Percentiles rank a stretch among this genome's conserved stretches.
Conservation (phyloP, 2,797 vertebrate genomes). For the Pithecia hirsuta region DNA sequence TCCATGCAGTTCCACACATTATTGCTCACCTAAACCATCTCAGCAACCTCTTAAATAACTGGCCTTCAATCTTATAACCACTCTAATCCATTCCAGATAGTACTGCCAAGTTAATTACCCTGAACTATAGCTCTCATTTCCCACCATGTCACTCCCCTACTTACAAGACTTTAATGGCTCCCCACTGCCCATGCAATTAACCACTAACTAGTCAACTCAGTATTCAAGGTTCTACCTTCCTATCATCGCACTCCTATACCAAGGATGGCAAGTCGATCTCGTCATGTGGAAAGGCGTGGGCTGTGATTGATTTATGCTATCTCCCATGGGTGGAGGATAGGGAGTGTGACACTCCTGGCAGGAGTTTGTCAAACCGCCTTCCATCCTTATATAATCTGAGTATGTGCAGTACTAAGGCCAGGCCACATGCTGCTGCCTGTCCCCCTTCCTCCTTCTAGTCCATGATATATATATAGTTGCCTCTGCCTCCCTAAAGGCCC, state of each 20-base stretch:
- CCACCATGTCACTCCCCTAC: constrained; percentile 68
- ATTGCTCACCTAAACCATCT: neutral
- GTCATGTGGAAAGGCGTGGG: constrained; percentile 21
- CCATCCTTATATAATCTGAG: neutral
- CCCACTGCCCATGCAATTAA: constrained; percentile 72
- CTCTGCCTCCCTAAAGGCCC: neutral
- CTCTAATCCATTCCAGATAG: constrained; percentile 46
- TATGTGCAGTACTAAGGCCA: neutral
- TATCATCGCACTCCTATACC: neutral
- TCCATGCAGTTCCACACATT: neutral
- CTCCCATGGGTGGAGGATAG: constrained; percentile 6
- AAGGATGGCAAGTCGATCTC: constrained; percentile 30
- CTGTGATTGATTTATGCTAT: constrained; percentile 35
- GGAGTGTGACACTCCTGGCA: neutral
- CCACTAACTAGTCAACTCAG: constrained; percentile 65
- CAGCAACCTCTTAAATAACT: constrained; percentile 37
- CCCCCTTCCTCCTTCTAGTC: neutral
- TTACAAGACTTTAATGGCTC: constrained; percentile 71
- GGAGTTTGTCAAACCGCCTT: constrained; percentile 18
- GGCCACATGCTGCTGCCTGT: neutral
- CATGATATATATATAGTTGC: neutral
- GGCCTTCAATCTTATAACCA: constrained; percentile 39
- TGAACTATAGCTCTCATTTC: constrained; percentile 67
- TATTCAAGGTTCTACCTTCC: constrained; percentile 42
- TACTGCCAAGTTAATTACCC: constrained; percentile 70